Evolutionary conservation across 2,888 invertebrate genomes (phyloP).

Genomic region (Cataglyphis albicans): DNA sequence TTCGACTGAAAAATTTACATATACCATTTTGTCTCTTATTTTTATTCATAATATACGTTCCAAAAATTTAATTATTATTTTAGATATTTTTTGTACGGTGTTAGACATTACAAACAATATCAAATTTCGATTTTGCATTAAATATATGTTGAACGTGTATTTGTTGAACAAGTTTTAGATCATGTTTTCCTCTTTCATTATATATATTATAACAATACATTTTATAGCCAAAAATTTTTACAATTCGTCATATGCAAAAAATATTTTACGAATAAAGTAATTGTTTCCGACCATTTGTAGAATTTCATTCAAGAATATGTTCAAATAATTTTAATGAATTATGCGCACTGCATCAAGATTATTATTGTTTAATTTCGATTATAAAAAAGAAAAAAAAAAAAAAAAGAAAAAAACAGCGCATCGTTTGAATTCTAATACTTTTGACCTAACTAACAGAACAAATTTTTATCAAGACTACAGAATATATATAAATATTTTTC

Average conservation of each 20-base stretch:
- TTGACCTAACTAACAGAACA: not conserved
- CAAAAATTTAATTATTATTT: not conserved
- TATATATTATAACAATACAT: not conserved
- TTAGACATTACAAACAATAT: not conserved
- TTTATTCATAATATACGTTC: not conserved
- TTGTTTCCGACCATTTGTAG: conserved; percentile 7
- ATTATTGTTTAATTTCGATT: conserved; percentile 14
- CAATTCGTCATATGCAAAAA: not conserved
- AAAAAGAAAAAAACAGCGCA: not conserved
- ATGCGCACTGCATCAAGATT: conserved; percentile 13
- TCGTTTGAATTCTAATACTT: conserved; percentile 4
- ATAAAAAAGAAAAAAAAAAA: not conserved
- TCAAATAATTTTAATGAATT: conserved; percentile 21
- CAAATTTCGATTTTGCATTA: not conserved
- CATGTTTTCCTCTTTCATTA: not conserved
- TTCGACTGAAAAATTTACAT: not conserved
- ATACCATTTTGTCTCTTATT: not conserved
- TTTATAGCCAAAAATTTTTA: not conserved
- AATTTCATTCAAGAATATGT: conserved; percentile 1
- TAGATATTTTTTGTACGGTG: not conserved
- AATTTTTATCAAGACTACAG: not conserved
- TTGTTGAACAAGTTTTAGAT: not conserved
- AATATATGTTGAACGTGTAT: not conserved
- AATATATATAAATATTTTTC: not conserved
- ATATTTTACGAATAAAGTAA: conserved; percentile 22